phyloP scores from a whole-genome alignment of 2,888 invertebrate genomes.

The Thereva unica region DNA sequence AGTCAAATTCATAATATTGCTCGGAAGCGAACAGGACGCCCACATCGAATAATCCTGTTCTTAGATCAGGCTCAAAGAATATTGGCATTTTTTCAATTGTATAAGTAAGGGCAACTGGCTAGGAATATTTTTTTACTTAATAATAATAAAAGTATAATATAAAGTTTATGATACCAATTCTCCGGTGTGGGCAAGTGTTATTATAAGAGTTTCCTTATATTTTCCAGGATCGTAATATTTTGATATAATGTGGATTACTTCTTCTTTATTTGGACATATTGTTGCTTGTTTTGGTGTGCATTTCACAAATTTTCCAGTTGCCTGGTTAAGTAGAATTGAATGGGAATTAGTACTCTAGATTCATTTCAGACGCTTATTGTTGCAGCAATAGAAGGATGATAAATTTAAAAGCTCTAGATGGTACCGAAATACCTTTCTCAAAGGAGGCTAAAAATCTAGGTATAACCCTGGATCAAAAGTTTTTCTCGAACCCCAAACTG shows the following conservation, averaged over 20 bases:
- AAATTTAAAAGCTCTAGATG: no score
- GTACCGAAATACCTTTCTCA: no score
- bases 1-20: conserved; percentile 42
- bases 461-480: no score
- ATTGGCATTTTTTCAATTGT: conserved; percentile 51
- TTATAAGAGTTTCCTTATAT: conserved; percentile 48
- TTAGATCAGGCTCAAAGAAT: conserved; percentile 49
- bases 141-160: not conserved
- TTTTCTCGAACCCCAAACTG: no score
- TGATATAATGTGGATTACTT: no score
- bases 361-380: no score
- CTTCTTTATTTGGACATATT: conserved; percentile 44
- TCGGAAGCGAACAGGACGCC: conserved; percentile 48
- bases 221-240: conserved; percentile 47
- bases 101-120: conserved; percentile 50
- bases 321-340: no score
- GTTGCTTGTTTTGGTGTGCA: conserved; percentile 47
- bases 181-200: conserved; percentile 47
- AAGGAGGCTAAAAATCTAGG: no score
- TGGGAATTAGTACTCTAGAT: no score
- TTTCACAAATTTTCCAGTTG: no score
- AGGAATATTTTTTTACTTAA: not conserved
- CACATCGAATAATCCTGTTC: conserved; percentile 45
- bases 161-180: conserved; percentile 40
- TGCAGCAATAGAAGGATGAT: no score